Evolutionary conservation across 2,113 vertebrate species (phyloP), one percentile per base, ranked within the genome.

Genomic region (Atrichornis clamosus): DNA sequence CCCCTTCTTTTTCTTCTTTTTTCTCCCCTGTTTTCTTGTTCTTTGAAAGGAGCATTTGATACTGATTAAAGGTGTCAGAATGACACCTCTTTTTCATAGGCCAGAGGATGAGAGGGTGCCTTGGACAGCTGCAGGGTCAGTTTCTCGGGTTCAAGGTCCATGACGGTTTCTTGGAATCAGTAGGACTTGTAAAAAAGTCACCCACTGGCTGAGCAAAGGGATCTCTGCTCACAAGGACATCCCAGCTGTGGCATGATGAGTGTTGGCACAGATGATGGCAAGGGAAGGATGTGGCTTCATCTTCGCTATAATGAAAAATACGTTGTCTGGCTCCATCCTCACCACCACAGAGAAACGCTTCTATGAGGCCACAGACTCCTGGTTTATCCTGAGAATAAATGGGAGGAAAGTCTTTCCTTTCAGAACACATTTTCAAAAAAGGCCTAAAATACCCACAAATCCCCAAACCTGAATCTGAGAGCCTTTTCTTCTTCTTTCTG

Each of bases 41-140:
- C 37, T 90, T 90, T 65, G 39, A 74, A 89, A 77, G 26, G 15
- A 87, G 13, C 15, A 44, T 64, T 84, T 96, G 90, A 88, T 91
- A 47, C n/a, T 73, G 64, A 90, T 75, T 74, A 30, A 80, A 52
- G 63, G 65, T 90, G 79, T 75, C 87, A 87, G 49, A 76, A 83
- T 21, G 39, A 81, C 70, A 80, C 83, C 63, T 81, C 64, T 74
- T 62, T 69, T 87, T 52, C 37, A 44, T 24, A 74, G 39, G 46
- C 47, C 44, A 46, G 35, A 56, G 67, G 77, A 74, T 44, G 50
- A 60, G 68, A 82, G 24, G 33, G 30, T 74, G 46, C 50, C 39
- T 76, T 32, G 59, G 83, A 35, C 63, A 82, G 65, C 58, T 37
- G 65, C 78, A 89, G 68, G 26, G 11, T n/a, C 39, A 83, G 6